Conservation (phyloP, 35 echinoderm and acorn worm species). For the Hemicentrotus pulcherrimus region DNA sequence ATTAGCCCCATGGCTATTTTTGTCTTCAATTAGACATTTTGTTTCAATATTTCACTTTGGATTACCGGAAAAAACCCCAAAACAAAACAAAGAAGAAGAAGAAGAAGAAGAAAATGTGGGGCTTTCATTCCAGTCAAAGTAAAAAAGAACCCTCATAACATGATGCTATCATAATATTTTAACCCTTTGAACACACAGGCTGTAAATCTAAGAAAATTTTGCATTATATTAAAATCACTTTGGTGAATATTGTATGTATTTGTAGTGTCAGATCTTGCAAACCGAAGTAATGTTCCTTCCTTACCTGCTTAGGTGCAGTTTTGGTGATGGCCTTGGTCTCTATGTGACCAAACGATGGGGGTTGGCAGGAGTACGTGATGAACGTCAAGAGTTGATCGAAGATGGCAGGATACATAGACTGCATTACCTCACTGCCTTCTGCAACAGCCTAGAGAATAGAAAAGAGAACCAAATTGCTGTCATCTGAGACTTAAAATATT, state of each 20-base stretch:
- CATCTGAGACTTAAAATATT: too few relatives aligned
- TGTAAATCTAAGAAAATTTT: too few relatives aligned
- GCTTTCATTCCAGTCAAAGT: too few relatives aligned
- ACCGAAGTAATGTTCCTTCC: not conserved
- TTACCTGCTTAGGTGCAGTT: slow-evolving; percentile 89
- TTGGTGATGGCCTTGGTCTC: slow-evolving; percentile 89
- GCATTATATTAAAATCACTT: not conserved
- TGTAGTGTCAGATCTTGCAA: not conserved
- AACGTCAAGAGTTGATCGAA: slow-evolving; percentile 98
- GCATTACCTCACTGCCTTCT: slow-evolving; percentile 74
- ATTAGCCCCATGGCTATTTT: too few relatives aligned
- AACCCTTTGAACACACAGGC: too few relatives aligned
- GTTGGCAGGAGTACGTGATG: slow-evolving; percentile 91
- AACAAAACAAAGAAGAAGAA: too few relatives aligned
- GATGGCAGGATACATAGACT: slow-evolving; percentile 88
- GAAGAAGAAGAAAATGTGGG: too few relatives aligned
- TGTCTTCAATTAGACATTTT: too few relatives aligned
- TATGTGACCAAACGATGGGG: slow-evolving; percentile 90
- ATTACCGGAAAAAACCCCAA: too few relatives aligned
- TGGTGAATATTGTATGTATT: not conserved
- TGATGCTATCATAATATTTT: too few relatives aligned
- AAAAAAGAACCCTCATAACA: too few relatives aligned
- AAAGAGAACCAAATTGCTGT: not conserved
- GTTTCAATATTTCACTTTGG: too few relatives aligned
- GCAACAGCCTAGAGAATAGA: slow-evolving; percentile 63